Percentiles rank a stretch among this genome's conserved stretches.
phyloP scores from a whole-genome alignment of 2,113 vertebrate genomes.

The Noctilio leporinus region DNA sequence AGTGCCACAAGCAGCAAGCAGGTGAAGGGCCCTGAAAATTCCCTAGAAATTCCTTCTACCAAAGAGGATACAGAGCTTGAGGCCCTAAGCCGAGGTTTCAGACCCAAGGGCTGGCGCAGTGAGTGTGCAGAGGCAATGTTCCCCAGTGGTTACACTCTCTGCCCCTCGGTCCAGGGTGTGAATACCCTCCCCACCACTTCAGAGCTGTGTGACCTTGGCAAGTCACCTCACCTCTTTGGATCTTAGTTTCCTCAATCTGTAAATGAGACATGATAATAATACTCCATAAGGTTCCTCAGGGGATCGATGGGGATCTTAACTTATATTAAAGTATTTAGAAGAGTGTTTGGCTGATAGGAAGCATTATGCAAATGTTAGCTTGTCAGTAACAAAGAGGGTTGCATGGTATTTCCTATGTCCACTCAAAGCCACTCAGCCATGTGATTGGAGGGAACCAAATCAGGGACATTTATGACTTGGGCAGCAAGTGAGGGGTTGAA shows the following conservation, averaged over 20 bases:
- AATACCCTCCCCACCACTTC: not conserved
- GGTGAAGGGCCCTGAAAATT: not conserved
- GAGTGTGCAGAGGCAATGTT: not conserved
- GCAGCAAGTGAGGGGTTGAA: not conserved
- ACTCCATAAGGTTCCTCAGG: not conserved
- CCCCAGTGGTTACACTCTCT: no score
- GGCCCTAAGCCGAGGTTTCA: not conserved
- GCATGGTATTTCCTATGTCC: not conserved
- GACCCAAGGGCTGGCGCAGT: not conserved
- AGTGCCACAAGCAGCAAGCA: no score
- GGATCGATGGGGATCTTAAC: not conserved
- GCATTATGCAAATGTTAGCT: not conserved
- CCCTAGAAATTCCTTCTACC: not conserved
- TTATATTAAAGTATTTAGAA: not conserved
- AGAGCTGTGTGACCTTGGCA: not conserved
- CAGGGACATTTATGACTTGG: not conserved
- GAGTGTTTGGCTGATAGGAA: not conserved
- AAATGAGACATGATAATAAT: not conserved
- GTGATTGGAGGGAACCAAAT: not conserved
- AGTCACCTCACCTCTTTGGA: not conserved
- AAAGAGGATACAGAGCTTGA: not conserved
- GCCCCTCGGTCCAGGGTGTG: not conserved
- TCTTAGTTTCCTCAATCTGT: not conserved
- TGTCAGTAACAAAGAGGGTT: not conserved
- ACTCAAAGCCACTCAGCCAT: not conserved